phyloP scores from a whole-genome alignment of 2,888 invertebrate species.

The Cephus nigrinus region DNA sequence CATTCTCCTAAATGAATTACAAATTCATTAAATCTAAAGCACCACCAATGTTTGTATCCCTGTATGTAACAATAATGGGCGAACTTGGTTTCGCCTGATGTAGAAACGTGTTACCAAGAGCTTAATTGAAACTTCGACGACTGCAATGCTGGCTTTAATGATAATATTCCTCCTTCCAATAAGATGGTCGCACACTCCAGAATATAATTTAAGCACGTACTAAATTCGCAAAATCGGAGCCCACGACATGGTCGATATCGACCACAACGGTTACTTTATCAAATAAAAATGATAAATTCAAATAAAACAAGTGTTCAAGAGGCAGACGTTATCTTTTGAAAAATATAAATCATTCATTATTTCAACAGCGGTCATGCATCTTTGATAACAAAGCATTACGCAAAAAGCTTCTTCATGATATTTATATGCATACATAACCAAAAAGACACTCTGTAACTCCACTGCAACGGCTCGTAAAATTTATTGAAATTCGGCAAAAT shows the following conservation, averaged over 20 bases:
- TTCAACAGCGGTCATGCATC: background rate
- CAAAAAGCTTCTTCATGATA: too few species aligned
- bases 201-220: background rate
- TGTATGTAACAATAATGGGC: constrained; percentile 4
- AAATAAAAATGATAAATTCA: background rate
- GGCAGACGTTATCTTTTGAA: background rate
- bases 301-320: background rate
- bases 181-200: background rate
- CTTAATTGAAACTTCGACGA: background rate
- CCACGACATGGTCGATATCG: background rate
- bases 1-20: too few species aligned
- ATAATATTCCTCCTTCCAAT: background rate
- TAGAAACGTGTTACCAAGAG: background rate
- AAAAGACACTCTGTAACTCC: too few species aligned
- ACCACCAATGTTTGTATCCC: background rate
- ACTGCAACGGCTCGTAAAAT: too few species aligned
- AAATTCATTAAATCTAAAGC: background rate
- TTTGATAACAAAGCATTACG: too few species aligned
- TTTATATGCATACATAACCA: too few species aligned
- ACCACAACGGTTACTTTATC: too few species aligned
- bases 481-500: too few species aligned
- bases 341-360: background rate
- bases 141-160: background rate
- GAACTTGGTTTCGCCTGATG: background rate
- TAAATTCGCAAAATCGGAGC: background rate